Evolutionary conservation across 2,797 vertebrate genomes (phyloP).

Genomic region (Pterois miles): DNA sequence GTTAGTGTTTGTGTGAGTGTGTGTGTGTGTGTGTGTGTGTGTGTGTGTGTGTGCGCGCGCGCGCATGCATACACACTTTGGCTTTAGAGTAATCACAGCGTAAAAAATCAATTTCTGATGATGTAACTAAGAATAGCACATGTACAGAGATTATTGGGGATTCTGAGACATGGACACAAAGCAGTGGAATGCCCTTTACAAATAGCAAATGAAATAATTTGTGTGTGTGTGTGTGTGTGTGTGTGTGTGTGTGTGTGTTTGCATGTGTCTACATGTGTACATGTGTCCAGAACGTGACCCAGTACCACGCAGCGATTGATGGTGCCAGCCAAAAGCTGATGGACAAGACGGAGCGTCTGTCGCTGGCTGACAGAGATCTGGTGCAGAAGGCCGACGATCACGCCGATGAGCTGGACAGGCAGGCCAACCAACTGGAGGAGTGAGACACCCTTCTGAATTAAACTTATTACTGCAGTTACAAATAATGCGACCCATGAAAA

Average conservation of each 20-base stretch:
- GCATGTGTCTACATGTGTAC: background rate
- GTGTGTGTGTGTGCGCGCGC: background rate
- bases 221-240: background rate
- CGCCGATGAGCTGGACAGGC: constrained; percentile 84
- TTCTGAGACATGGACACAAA: background rate
- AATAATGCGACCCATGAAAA: background rate
- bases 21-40: background rate
- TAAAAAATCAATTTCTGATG: background rate
- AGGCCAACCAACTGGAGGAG: constrained; percentile 87
- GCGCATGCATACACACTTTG: too few relatives aligned
- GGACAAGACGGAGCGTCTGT: constrained; percentile 87
- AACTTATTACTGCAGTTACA: background rate
- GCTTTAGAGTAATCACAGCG: background rate
- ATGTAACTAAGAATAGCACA: background rate
- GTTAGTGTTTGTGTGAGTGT: background rate
- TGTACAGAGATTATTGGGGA: background rate
- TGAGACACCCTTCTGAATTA: constrained; percentile 67
- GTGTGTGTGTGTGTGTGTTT: background rate
- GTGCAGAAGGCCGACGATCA: constrained; percentile 87
- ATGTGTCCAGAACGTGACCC: constrained; percentile 85
- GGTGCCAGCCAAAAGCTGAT: constrained; percentile 87
- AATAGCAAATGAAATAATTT: background rate
- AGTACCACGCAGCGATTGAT: constrained; percentile 93
- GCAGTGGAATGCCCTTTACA: background rate
- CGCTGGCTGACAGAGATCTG: constrained; percentile 85